Percentiles rank a stretch among this genome's conserved stretches.
phyloP scores from a whole-genome alignment of 2,888 invertebrate genomes.

The Dynastes tityus region DNA sequence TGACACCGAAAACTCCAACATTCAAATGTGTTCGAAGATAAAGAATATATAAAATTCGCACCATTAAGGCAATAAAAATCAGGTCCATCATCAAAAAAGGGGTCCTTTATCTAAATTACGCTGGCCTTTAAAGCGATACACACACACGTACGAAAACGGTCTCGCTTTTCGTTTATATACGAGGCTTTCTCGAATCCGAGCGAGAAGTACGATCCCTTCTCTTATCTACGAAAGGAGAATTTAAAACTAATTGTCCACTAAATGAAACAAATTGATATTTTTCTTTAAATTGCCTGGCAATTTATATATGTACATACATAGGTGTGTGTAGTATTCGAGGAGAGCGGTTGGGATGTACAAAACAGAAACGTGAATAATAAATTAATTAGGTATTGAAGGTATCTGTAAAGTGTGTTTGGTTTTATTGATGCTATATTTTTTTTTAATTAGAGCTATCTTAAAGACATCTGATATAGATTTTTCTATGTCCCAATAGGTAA shows the following conservation, averaged over 20 bases:
- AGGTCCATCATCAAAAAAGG: conserved; percentile 49
- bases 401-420: too few relatives aligned
- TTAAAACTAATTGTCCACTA: conserved; percentile 48
- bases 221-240: conserved; percentile 34
- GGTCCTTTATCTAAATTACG: conserved; percentile 50
- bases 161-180: conserved; percentile 8
- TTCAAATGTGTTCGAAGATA: conserved; percentile 46
- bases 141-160: conserved; percentile 13
- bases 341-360: background rate
- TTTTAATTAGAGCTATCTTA: too few relatives aligned
- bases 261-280: conserved; percentile 46
- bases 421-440: too few relatives aligned
- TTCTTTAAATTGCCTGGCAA: conserved; percentile 39
- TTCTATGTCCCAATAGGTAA: too few relatives aligned
- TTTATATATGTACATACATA: conserved; percentile 15
- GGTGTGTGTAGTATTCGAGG: background rate
- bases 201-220: conserved; percentile 7
- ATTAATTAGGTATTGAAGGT: background rate
- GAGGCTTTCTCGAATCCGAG: conserved; percentile 7
- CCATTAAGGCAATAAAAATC: conserved; percentile 52
- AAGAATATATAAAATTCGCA: conserved; percentile 50
- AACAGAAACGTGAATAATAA: background rate
- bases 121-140: conserved; percentile 44
- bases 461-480: too few relatives aligned
- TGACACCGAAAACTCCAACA: conserved; percentile 25